Percentiles rank a stretch among this genome's conserved stretches.
Conservation (phyloP, 2,888 invertebrate species). For the Dromius quadrimaculatus region DNA sequence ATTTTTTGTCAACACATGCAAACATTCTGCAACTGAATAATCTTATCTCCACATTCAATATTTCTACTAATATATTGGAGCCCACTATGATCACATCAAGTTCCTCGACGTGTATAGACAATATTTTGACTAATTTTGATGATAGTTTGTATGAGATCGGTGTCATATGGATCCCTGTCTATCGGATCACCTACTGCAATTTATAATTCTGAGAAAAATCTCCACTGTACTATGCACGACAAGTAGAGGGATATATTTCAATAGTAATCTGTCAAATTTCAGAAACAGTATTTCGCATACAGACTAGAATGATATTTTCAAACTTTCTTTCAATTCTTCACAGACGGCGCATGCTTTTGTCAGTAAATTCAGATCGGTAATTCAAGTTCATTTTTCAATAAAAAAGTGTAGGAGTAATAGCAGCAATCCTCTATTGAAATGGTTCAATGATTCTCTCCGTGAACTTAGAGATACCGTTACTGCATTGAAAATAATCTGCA, state of each 20-base stretch:
- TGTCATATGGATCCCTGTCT: not conserved
- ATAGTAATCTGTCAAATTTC: not conserved
- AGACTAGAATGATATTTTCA: not conserved
- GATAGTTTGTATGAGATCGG: not conserved
- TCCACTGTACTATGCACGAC: not conserved
- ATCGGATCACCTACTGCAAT: not conserved
- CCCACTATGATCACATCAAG: not conserved
- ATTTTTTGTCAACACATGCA: not conserved
- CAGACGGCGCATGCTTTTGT: not conserved
- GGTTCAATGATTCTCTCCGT: not conserved
- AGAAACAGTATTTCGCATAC: not conserved
- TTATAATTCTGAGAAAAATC: not conserved
- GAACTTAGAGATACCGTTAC: not conserved
- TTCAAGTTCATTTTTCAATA: not conserved
- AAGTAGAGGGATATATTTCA: not conserved
- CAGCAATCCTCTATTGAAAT: not conserved
- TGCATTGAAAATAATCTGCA: not conserved
- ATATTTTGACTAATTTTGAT: not conserved
- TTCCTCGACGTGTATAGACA: not conserved
- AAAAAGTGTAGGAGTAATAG: not conserved
- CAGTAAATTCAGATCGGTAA: not conserved
- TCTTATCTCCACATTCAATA: not conserved
- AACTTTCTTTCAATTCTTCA: not conserved
- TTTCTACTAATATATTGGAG: not conserved
- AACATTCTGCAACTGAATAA: not conserved